Base-by-base conservation (phyloP, 2,888 invertebrate species). In the Xestobium rufovillosum region DNA sequence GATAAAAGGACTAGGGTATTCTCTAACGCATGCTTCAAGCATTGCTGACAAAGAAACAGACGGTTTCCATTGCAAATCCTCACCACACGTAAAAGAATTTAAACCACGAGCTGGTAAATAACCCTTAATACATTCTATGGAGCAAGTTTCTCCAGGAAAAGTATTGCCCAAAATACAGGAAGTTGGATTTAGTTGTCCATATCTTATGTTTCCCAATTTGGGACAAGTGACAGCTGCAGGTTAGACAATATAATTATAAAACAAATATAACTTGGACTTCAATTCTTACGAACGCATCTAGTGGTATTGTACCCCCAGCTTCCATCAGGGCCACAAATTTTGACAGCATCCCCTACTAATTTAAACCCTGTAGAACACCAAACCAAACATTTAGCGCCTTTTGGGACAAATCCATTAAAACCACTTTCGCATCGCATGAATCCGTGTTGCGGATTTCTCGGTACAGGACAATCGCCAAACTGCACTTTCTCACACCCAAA, bases 1-100 rank as follows among this genome's bases (percentile, higher is more conserved):
- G 42, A 82, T 78, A 48, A 69, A 76, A 12, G 77, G 73, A 38
- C 67, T 63, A 26, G 68, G 64, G 33, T 61, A 56, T 41, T 64
- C 66, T 61, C 42, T 50, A 2, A 55, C 38, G 37, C 63, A 63
- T 34, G 52, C 49, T n/a, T 48, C 48, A 33, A 26, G 45, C 17
- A 31, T 44, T 31, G 30, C 35, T 8, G 43, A 34, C 14, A 52
- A 49, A 1, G 47, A 34, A 11, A 55, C 35, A 10, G 38, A 12
- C 1, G 59, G 49, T 14, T 41, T 48, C 63, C 63, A 63, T 17
- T 48, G 42, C 36, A 56, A 48, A 37, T 57, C 47, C 9, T 50
- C 44, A 9, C 43, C 36, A 36, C 64, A 65, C 1, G 44, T 47
- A 9, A 59, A 44, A 13, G 49, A 43, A 38, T 51, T 47, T 4